These are phyloP conservation scores for Sesia bembeciformis DNA, from an alignment of 2,888 invertebrate genomes.

Conservation along the genomic window DNA sequence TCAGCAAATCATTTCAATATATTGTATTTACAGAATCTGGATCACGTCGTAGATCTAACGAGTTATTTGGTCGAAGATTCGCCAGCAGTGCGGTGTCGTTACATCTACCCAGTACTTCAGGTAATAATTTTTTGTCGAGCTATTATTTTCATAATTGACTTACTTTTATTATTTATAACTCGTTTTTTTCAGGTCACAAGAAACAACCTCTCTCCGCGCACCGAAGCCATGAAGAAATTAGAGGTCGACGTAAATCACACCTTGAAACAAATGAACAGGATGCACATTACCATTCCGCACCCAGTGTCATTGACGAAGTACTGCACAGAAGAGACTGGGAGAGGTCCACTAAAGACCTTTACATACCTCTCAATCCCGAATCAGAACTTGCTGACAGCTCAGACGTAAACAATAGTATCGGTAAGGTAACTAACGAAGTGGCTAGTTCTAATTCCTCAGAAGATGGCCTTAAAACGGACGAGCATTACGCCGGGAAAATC, in stretches of 20 bases:
- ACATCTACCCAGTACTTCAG: slow-evolving; percentile 55
- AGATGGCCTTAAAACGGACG: slow-evolving; percentile 1
- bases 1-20: background rate
- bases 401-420: slow-evolving; percentile 18
- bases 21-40: slow-evolving; percentile 24
- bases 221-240: slow-evolving; percentile 57
- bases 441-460: slow-evolving; percentile 30
- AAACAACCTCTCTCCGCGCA: slow-evolving; percentile 44
- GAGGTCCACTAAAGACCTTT: slow-evolving; percentile 45
- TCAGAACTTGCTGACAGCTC: slow-evolving; percentile 15
- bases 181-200: slow-evolving; percentile 28
- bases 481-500: slow-evolving; percentile 17
- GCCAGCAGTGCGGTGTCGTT: slow-evolving; percentile 49
- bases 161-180: too few species aligned
- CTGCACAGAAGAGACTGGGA: slow-evolving; percentile 62
- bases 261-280: slow-evolving; percentile 24
- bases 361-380: slow-evolving; percentile 40
- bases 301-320: slow-evolving; percentile 60
- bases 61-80: slow-evolving; percentile 32
- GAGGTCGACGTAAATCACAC: slow-evolving; percentile 34
- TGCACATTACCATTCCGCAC: slow-evolving; percentile 56
- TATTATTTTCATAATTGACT: too few species aligned
- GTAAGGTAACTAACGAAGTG: slow-evolving; percentile 22
- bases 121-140: slow-evolving; percentile 14
- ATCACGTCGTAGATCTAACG: slow-evolving; percentile 33